Percentiles rank a stretch among this genome's conserved stretches.
These are phyloP conservation scores for Agriotes lineatus DNA, from an alignment of 2,888 invertebrate species.

Conservation along the genomic window DNA sequence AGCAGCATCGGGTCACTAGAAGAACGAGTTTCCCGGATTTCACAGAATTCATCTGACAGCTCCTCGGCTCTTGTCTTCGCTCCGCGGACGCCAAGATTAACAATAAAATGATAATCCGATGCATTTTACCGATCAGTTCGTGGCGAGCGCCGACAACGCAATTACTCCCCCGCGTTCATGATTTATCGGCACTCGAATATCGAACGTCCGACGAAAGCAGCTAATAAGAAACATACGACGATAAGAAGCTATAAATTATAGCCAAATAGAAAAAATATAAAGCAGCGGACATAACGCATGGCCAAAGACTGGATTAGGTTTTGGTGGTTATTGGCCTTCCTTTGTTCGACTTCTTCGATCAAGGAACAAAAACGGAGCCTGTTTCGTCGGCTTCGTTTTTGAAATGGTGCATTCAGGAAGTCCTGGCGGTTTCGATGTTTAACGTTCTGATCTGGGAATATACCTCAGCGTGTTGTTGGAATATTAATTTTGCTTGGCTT, in stretches of 20 bases:
- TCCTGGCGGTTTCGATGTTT: not conserved
- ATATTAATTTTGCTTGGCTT: too few species aligned
- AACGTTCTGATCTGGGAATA: too few species aligned
- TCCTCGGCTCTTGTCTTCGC: constrained; percentile 35
- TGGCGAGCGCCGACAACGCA: too few species aligned
- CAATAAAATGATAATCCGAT: constrained; percentile 24
- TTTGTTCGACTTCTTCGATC: constrained; percentile 1
- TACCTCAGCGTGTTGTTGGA: too few species aligned
- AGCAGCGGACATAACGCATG: not conserved
- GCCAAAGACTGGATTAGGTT: not conserved
- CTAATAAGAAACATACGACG: not conserved
- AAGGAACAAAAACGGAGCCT: not conserved
- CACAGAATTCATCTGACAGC: constrained; percentile 45
- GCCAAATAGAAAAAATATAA: not conserved
- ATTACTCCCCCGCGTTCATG: too few species aligned
- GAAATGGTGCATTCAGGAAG: not conserved
- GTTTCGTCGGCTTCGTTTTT: not conserved
- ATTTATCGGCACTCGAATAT: too few species aligned
- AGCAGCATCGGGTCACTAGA: constrained; percentile 44
- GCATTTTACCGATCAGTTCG: constrained; percentile 11
- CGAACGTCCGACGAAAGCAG: not conserved
- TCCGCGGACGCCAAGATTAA: constrained; percentile 23
- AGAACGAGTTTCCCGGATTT: constrained; percentile 48
- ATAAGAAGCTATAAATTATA: not conserved
- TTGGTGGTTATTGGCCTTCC: constrained; percentile 22